These are phyloP conservation scores for Catharus fuscescens DNA, from an alignment of 2,113 vertebrate genomes.

Conservation along the genomic window DNA sequence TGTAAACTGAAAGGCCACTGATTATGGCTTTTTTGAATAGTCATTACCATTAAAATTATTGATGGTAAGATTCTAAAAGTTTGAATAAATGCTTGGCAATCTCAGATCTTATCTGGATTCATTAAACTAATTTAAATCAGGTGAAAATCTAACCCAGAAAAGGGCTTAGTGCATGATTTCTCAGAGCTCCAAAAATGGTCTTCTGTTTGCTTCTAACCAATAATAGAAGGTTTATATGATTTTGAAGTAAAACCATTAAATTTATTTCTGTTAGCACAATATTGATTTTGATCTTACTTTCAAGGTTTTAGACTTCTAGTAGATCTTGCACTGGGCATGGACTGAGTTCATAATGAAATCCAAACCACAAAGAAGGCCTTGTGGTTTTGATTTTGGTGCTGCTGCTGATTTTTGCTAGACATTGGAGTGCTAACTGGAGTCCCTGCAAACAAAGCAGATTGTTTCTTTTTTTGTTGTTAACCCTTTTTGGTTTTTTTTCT, in stretches of 20 bases:
- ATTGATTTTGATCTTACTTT: neutral
- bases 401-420: neutral
- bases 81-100: neutral
- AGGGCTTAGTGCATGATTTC: neutral
- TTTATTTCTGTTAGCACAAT: neutral
- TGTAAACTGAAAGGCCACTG: neutral
- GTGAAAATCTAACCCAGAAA: neutral
- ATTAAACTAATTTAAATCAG: neutral
- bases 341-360: conserved; percentile 3
- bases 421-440: neutral
- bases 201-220: neutral
- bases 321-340: neutral
- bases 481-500: neutral
- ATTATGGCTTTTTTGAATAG: neutral
- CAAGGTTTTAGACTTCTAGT: neutral
- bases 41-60: neutral
- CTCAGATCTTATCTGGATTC: neutral
- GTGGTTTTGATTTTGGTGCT: neutral
- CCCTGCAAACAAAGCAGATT: neutral
- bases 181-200: neutral
- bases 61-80: neutral
- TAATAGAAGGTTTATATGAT: neutral
- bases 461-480: neutral
- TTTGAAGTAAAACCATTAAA: neutral
- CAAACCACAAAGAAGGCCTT: neutral